A percentile compares a stretch with the other conserved stretches of the same genome.
Evolutionary conservation across 2,888 invertebrate species (phyloP).

Genomic region (Perithous albicinctus): DNA sequence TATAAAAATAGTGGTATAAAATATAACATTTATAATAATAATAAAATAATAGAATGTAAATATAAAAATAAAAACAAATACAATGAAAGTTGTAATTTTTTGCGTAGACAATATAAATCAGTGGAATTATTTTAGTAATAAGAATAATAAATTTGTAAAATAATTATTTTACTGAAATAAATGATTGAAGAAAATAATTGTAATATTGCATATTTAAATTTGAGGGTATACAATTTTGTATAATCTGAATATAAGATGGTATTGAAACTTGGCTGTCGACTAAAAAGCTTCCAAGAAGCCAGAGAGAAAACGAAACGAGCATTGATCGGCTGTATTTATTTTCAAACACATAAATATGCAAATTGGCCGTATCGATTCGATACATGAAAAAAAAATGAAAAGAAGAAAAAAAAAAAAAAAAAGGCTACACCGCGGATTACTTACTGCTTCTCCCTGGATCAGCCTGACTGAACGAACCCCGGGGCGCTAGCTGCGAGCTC

Average conservation of each 20-base stretch:
- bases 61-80: too few species aligned
- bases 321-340: constrained; percentile 16
- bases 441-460: constrained; percentile 19
- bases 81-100: too few species aligned
- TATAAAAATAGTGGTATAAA: too few species aligned
- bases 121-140: too few species aligned
- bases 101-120: too few species aligned
- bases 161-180: too few species aligned
- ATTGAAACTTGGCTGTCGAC: not conserved
- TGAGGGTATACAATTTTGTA: not conserved
- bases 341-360: constrained; percentile 34
- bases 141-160: too few species aligned
- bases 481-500: constrained; percentile 3
- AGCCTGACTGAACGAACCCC: not conserved
- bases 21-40: too few species aligned
- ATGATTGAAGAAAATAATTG: not conserved
- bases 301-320: not conserved
- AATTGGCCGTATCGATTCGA: constrained; percentile 41
- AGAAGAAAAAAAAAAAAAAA: not conserved
- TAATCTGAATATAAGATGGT: not conserved
- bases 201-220: not conserved
- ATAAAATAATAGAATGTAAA: too few species aligned
- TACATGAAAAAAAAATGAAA: not conserved
- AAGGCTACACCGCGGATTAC: constrained; percentile 22
- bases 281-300: too few species aligned